Evolutionary conservation across 2,113 vertebrate genomes (phyloP).

Genomic region (Ciconia boyciana): DNA sequence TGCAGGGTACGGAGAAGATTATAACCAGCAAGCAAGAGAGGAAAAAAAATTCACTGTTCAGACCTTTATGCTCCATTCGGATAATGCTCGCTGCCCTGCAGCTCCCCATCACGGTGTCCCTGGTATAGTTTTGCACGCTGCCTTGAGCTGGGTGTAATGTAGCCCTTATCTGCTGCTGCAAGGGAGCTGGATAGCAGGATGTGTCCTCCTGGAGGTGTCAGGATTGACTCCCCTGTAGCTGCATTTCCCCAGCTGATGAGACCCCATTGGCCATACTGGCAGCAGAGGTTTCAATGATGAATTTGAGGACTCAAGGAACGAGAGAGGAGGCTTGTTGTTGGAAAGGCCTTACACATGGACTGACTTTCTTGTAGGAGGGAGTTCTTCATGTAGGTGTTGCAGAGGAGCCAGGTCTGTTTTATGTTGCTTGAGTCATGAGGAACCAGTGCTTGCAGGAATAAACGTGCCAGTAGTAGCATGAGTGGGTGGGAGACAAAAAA

Average conservation of each 20-base stretch:
- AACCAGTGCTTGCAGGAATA: neutral
- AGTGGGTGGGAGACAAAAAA: neutral
- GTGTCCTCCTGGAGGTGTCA: neutral
- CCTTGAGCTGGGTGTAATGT: neutral
- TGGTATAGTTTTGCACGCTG: neutral
- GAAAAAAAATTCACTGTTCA: neutral
- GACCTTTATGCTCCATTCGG: neutral
- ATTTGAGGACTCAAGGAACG: neutral
- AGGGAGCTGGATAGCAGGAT: neutral
- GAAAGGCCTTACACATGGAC: neutral
- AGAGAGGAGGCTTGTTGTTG: neutral
- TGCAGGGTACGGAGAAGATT: neutral
- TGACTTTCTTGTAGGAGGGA: neutral
- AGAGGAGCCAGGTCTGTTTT: neutral
- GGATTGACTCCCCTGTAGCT: neutral
- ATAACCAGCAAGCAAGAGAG: neutral
- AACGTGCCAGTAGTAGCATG: neutral
- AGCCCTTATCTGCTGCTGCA: neutral
- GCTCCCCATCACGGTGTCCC: neutral
- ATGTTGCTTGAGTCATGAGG: neutral
- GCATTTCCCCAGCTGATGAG: neutral
- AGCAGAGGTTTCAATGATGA: neutral
- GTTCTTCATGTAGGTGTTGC: neutral
- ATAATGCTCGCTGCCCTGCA: neutral
- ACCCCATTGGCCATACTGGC: neutral